Evolutionary conservation across 2,113 vertebrate species (phyloP).

Genomic region (Dromaius novaehollandiae): DNA sequence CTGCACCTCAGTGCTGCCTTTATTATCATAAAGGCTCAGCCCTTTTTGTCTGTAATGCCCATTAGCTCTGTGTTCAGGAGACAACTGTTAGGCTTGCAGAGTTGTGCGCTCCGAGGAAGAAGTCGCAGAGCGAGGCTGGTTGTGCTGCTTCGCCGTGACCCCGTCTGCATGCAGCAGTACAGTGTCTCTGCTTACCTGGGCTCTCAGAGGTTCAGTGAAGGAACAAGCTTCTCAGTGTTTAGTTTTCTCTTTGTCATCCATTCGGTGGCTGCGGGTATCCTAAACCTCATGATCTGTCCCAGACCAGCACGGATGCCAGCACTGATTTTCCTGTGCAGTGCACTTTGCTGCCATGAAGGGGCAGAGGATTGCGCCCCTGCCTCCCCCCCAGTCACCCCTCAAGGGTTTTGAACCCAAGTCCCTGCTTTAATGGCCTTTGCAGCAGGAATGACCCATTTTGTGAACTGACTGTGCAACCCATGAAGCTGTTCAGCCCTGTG

Average conservation of each 20-base stretch:
- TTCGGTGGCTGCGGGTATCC: background rate
- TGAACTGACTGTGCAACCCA: background rate
- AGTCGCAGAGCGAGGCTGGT: background rate
- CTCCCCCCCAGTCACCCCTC: background rate
- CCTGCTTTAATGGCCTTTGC: background rate
- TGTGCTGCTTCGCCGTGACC: background rate
- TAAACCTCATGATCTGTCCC: background rate
- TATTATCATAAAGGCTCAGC: background rate
- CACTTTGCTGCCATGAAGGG: background rate
- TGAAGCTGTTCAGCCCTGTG: background rate
- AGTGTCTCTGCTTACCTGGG: background rate
- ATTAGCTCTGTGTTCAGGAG: background rate
- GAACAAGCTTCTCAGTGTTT: background rate
- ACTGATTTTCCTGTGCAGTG: background rate
- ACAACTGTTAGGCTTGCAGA: background rate
- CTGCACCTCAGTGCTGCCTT: background rate
- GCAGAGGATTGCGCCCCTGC: accelerated
- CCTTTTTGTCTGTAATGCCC: background rate
- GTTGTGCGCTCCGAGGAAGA: too few species aligned
- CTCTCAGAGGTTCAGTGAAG: too few species aligned
- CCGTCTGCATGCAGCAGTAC: too few species aligned
- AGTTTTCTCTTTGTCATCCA: background rate
- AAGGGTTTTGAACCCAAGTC: background rate
- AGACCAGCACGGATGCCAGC: background rate
- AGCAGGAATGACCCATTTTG: accelerated